phyloP scores from a whole-genome alignment of 2,113 vertebrate species.

The Actenoides lindsayi region DNA sequence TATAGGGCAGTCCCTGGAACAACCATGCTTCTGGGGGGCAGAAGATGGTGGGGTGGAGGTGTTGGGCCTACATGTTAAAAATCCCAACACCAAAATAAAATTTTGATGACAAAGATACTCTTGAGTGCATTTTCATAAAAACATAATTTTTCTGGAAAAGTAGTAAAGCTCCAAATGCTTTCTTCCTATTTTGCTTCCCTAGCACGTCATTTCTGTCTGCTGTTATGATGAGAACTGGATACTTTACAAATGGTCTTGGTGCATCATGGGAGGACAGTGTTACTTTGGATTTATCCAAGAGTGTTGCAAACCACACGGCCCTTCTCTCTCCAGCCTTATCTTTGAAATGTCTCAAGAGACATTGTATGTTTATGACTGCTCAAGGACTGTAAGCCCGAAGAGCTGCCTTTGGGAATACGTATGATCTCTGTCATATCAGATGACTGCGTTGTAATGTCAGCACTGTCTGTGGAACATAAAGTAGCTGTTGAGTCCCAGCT shows the following conservation, averaged over 20 bases:
- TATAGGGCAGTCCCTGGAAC: neutral
- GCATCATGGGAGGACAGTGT: neutral
- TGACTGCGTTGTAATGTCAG: neutral
- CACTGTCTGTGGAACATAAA: neutral
- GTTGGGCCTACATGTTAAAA: neutral
- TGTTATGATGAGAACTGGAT: neutral
- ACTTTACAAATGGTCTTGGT: neutral
- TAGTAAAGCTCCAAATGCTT: neutral
- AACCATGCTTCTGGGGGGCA: neutral
- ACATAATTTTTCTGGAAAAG: neutral
- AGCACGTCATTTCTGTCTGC: neutral
- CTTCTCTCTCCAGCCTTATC: slow-evolving; percentile 33
- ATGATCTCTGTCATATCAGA: slow-evolving; percentile 49
- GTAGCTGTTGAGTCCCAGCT: neutral
- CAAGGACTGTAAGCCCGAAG: slow-evolving; percentile 1
- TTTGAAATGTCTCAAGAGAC: slow-evolving; percentile 39
- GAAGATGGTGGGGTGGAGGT: neutral
- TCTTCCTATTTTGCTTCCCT: neutral
- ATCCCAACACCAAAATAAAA: neutral
- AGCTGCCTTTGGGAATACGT: slow-evolving; percentile 47
- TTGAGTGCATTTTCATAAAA: neutral
- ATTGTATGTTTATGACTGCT: slow-evolving; percentile 56
- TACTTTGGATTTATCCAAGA: slow-evolving; percentile 14
- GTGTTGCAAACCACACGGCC: slow-evolving; percentile 45
- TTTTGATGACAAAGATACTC: neutral